Evolutionary conservation across 2,113 vertebrate species (phyloP).

Genomic region (Albula glossodonta): DNA sequence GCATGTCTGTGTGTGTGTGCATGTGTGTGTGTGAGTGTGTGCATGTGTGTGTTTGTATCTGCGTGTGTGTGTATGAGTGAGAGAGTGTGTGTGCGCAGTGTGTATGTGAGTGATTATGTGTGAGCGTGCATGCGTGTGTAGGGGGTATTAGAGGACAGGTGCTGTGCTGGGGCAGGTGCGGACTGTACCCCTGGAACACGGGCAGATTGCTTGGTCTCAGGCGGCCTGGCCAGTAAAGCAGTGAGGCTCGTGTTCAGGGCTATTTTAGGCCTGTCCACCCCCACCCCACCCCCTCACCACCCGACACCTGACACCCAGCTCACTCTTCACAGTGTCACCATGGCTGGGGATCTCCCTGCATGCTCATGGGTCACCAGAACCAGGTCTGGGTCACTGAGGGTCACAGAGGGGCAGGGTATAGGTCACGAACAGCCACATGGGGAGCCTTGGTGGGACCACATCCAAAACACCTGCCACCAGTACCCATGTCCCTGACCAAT

Average conservation of each 20-base stretch:
- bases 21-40: too few species aligned
- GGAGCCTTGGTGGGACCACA: not conserved
- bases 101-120: not conserved
- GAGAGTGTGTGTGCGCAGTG: too few species aligned
- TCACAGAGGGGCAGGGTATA: not conserved
- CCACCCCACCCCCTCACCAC: not conserved
- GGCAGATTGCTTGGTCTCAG: conserved; percentile 1
- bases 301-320: not conserved
- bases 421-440: not conserved
- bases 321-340: not conserved
- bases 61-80: too few species aligned
- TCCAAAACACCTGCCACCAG: too few species aligned
- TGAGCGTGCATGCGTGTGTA: not conserved
- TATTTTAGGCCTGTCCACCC: conserved; percentile 19
- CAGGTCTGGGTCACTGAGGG: not conserved
- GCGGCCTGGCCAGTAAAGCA: not conserved
- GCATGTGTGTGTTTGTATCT: too few species aligned
- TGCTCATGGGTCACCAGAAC: too few species aligned
- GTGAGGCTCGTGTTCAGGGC: not conserved
- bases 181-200: not conserved
- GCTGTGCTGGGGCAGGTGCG: not conserved
- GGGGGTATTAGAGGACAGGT: conserved; percentile 17
- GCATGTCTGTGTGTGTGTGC: too few species aligned
- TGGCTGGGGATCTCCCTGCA: not conserved
- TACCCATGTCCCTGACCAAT: too few species aligned